A percentile compares a stretch with the other conserved stretches of the same genome.
Evolutionary conservation across 2,888 invertebrate species (phyloP).

Genomic region (Drosophila diplacantha): DNA sequence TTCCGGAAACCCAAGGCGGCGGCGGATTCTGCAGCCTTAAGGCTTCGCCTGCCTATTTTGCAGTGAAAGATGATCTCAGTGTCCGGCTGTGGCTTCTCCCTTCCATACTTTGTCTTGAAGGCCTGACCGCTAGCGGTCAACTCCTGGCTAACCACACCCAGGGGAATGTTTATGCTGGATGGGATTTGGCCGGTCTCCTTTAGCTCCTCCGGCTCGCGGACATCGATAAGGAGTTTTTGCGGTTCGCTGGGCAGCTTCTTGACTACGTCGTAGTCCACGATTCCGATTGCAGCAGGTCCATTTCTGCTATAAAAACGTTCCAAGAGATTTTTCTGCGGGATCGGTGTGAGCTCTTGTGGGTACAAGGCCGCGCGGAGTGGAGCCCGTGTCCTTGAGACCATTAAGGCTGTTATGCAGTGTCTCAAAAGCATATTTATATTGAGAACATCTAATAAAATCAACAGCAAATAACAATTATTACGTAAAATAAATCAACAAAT

Average conservation of each 20-base stretch:
- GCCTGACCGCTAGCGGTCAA: conserved; percentile 72
- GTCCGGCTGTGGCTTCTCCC: conserved; percentile 80
- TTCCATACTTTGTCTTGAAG: conserved; percentile 81
- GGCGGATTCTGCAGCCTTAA: conserved; percentile 81
- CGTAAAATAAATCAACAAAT: conserved; percentile 43
- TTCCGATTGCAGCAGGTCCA: conserved; percentile 29
- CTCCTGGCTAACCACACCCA: conserved; percentile 77
- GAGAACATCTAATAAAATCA: not conserved
- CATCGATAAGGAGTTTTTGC: conserved; percentile 83
- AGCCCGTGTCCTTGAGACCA: conserved; percentile 2
- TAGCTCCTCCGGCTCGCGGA: conserved; percentile 86
- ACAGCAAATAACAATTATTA: conserved; percentile 44
- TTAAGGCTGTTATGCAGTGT: conserved; percentile 15
- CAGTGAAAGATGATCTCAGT: conserved; percentile 84
- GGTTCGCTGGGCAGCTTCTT: conserved; percentile 78
- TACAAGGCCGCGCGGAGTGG: no score
- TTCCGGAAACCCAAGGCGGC: conserved; percentile 66
- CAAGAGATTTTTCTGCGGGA: not conserved
- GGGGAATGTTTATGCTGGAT: conserved; percentile 86
- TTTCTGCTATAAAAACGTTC: conserved; percentile 23
- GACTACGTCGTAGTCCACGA: conserved; percentile 67
- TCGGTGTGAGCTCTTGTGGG: not conserved
- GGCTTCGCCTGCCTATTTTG: conserved; percentile 83
- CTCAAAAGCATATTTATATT: conserved; percentile 33
- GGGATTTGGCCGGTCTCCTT: conserved; percentile 85